Evolutionary conservation across 2,113 vertebrate genomes (phyloP).

Genomic region (Verasper variegatus): DNA sequence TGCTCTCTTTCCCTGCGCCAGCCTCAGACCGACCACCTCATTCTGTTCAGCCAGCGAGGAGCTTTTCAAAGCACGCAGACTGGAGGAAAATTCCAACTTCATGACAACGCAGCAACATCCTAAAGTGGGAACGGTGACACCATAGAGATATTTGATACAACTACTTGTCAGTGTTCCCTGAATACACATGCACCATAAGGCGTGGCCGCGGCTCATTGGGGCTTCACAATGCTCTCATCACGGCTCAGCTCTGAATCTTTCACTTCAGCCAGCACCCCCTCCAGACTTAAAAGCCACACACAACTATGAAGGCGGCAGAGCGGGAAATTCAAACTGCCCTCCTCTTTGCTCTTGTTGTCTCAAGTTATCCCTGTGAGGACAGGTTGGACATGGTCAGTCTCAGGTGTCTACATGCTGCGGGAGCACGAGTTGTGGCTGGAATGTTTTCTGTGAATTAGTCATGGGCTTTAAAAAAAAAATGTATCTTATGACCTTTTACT

Average conservation of each 20-base stretch:
- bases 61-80: conserved; percentile 24
- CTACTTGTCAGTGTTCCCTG: conserved; percentile 29
- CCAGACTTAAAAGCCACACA: background rate
- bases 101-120: conserved; percentile 4
- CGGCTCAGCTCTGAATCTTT: conserved; percentile 15
- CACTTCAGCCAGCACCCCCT: conserved; percentile 11
- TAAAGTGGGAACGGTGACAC: conserved; percentile 36
- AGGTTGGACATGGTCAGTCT: background rate
- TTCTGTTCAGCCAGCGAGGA: conserved; percentile 24
- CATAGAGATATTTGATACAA: conserved; percentile 41
- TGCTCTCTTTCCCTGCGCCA: conserved; percentile 11
- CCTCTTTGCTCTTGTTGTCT: background rate
- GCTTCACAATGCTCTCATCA: conserved; percentile 20
- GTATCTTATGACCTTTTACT: background rate
- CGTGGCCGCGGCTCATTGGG: background rate
- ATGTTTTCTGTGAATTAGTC: background rate
- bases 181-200: conserved; percentile 33
- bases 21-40: conserved; percentile 12
- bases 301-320: background rate
- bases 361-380: background rate
- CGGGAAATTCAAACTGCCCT: conserved; percentile 48
- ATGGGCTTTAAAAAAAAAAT: background rate
- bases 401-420: background rate
- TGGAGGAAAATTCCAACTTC: conserved; percentile 29
- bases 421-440: background rate